phyloP scores from a whole-genome alignment of 2,888 invertebrate species.

The Helicoverpa assulta region DNA sequence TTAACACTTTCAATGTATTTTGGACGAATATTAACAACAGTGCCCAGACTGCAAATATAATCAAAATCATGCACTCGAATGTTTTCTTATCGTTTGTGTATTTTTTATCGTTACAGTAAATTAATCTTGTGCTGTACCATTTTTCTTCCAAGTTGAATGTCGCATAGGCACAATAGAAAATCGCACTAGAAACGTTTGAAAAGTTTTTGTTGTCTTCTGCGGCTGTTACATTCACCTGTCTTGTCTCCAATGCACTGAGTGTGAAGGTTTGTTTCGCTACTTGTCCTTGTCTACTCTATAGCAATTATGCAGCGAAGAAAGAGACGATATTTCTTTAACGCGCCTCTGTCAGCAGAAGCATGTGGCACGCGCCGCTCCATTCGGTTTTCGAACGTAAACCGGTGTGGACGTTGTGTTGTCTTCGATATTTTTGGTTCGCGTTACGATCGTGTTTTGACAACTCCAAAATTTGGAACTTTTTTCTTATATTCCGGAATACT shows the following conservation, averaged over 20 bases:
- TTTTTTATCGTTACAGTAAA: constrained; percentile 48
- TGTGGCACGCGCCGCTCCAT: constrained; percentile 89
- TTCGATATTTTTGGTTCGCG: constrained; percentile 71
- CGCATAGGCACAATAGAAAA: constrained; percentile 75
- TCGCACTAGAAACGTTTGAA: constrained; percentile 82
- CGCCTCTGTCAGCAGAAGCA: constrained; percentile 75
- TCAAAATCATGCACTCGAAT: not conserved
- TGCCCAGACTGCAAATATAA: not conserved
- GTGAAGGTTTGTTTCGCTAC: constrained; percentile 69
- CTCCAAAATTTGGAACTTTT: constrained; percentile 67
- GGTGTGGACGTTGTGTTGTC: constrained; percentile 75
- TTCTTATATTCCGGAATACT: constrained; percentile 48
- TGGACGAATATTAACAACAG: not conserved
- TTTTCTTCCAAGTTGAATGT: constrained; percentile 67
- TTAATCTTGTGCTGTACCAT: constrained; percentile 64
- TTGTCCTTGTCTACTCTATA: constrained; percentile 80
- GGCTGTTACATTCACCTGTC: constrained; percentile 87
- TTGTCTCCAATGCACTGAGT: constrained; percentile 74
- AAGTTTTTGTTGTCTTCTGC: constrained; percentile 84
- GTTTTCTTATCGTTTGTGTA: constrained; percentile 2
- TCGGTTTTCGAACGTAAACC: constrained; percentile 83
- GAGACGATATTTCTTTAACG: constrained; percentile 78
- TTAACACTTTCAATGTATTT: not conserved
- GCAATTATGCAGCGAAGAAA: constrained; percentile 74
- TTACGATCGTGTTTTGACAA: constrained; percentile 84